Evolutionary conservation across 2,797 vertebrate species (phyloP).

Genomic region (Sebastes iracundus): DNA sequence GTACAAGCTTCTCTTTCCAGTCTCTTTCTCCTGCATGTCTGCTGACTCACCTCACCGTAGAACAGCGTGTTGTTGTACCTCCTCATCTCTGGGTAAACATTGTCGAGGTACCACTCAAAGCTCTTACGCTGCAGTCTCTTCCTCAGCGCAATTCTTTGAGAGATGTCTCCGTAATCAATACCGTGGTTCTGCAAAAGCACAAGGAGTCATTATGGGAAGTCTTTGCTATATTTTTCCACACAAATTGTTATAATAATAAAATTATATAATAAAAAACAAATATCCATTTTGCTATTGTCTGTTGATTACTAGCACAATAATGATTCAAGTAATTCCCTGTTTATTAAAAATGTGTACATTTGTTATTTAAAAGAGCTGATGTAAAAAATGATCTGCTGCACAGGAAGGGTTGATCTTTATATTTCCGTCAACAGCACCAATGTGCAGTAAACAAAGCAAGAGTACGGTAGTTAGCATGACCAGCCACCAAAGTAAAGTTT

Average conservation of each 20-base stretch:
- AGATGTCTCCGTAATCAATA: constrained; percentile 95
- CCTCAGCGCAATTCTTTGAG: constrained; percentile 89
- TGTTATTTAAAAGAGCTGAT: not conserved
- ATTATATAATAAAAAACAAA: not conserved
- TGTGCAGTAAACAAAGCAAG: not conserved
- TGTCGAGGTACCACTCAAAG: constrained; percentile 98
- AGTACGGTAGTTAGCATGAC: no score
- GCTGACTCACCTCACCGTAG: constrained; percentile 92
- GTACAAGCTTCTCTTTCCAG: not conserved
- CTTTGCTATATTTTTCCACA: not conserved
- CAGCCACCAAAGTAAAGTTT: not conserved
- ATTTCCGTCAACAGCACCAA: not conserved
- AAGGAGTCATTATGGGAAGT: not conserved
- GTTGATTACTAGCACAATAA: not conserved
- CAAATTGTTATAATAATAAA: not conserved
- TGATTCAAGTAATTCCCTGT: not conserved
- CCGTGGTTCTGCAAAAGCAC: constrained; percentile 90
- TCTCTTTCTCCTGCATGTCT: not conserved
- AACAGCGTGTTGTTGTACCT: constrained; percentile 94
- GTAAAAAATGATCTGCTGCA: not conserved
- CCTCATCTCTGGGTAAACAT: constrained; percentile 98
- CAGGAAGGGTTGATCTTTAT: not conserved
- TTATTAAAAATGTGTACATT: not conserved
- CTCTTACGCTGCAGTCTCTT: constrained; percentile 93
- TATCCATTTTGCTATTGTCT: not conserved